Conservation (phyloP, 2,888 invertebrate species). For the Didymodactylos carnosus region DNA sequence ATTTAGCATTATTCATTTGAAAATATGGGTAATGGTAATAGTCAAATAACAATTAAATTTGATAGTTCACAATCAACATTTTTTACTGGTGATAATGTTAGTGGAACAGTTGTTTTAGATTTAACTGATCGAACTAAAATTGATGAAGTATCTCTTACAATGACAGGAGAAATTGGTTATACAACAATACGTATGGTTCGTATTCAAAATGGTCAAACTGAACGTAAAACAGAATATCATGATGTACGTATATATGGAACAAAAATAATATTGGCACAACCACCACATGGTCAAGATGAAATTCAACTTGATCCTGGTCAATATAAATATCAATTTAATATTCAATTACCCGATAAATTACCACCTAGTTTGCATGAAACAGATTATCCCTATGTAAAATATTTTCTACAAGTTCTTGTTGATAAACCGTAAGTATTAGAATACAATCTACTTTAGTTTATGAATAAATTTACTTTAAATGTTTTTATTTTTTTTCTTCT, state of each 20-base stretch:
- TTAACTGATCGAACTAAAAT: background rate
- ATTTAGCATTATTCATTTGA: too few species aligned
- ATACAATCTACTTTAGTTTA: too few species aligned
- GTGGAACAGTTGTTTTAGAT: background rate
- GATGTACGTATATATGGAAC: background rate
- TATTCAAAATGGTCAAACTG: background rate
- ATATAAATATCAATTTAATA: background rate
- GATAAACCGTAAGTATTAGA: too few species aligned
- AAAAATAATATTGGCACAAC: background rate
- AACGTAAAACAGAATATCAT: background rate
- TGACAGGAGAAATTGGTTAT: background rate
- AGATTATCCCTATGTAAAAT: background rate
- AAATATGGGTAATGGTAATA: background rate
- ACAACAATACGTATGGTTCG: background rate
- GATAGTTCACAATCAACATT: background rate
- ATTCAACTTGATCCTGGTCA: background rate
- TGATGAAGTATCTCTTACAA: background rate
- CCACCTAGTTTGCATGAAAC: background rate
- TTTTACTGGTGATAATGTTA: background rate
- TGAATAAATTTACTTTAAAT: background rate
- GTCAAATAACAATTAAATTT: background rate
- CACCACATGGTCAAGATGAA: background rate
- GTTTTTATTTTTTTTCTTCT: background rate
- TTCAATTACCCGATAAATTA: background rate
- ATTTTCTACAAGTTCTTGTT: background rate